Evolutionary conservation across 2,797 vertebrate species (phyloP), one percentile per base, ranked within the genome.

Genomic region (Huso huso): DNA sequence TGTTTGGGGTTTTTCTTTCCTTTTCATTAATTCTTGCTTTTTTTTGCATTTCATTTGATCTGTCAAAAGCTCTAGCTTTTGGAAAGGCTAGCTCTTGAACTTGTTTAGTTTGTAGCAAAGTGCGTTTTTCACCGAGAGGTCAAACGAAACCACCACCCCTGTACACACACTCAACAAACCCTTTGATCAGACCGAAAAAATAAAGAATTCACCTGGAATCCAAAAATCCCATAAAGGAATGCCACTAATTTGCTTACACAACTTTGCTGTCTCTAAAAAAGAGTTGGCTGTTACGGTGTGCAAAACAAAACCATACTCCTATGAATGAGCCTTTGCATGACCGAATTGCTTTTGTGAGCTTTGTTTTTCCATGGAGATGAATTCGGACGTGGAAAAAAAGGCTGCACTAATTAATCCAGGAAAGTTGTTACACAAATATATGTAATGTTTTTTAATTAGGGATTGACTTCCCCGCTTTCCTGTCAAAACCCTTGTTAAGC

Each of bases 401-500:
- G 90, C 80, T 70, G 78, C 79, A 85, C 83, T 93, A 93, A 95
- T 95, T 93, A 94, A 89, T 90, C 78, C 7, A 66, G 67, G 80
- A 89, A 89, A 79, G 87, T 92, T 90, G 81, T 72, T 84, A 80
- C 84, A 88, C 51, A 58, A 66, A 59, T 48, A 66, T 48, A 53
- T 57, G 55, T 51, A 15, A 63, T 70, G 51, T 64, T 79, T 87
- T 86, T 87, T 78, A 81, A 86, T 78, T 73, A 77, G 83, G 80
- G 80, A 84, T 82, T 91, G 91, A 91, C 88, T 94, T 94, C 93
- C 86, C 88, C 87, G 82, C 77, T 79, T 77, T 82, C 88, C 81
- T 81, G 87, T 90, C 87, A 83, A 75, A 89, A 86, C 87, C 84
- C 81, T 86, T 71, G 53, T 77, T 84, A 87, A 92, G 77, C 72